Conservation (phyloP, 2,797 vertebrate species). For the Oophaga sylvatica region DNA sequence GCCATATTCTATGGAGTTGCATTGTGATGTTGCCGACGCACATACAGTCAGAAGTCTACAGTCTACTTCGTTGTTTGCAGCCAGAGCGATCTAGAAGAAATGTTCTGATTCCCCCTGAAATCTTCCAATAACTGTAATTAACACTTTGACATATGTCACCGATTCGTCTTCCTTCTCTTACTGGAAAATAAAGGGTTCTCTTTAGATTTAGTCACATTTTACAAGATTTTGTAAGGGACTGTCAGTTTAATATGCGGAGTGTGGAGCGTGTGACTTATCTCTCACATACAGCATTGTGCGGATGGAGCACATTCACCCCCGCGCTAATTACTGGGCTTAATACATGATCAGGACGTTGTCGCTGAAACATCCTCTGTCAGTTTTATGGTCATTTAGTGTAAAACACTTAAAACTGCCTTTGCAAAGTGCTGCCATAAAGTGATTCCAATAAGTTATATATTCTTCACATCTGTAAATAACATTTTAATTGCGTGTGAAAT, state of each 20-base stretch:
- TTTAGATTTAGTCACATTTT: slow-evolving; percentile 48
- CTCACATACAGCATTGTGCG: slow-evolving; percentile 10
- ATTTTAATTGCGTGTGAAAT: slow-evolving; percentile 25
- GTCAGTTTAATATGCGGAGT: slow-evolving; percentile 31
- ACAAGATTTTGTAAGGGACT: slow-evolving; percentile 35
- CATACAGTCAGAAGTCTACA: too few relatives aligned
- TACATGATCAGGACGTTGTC: slow-evolving; percentile 22
- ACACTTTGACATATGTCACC: slow-evolving; percentile 6
- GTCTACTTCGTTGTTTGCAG: too few relatives aligned
- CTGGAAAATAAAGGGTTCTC: background rate
- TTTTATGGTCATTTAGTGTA: slow-evolving; percentile 46
- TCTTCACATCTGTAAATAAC: slow-evolving; percentile 18
- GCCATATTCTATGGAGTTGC: too few relatives aligned
- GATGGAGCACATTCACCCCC: slow-evolving; percentile 20
- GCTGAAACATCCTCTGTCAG: slow-evolving; percentile 34
- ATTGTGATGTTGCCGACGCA: too few relatives aligned
- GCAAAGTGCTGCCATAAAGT: slow-evolving; percentile 32
- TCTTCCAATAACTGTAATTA: slow-evolving; percentile 36
- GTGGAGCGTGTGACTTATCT: slow-evolving; percentile 43
- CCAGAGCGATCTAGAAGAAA: too few relatives aligned
- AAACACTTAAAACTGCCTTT: slow-evolving; percentile 21
- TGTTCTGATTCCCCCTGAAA: background rate
- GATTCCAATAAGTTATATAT: slow-evolving; percentile 30
- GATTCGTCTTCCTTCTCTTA: slow-evolving; percentile 46
- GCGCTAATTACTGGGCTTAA: slow-evolving; percentile 35